Evolutionary conservation across 2,797 vertebrate species (phyloP).

Genomic region (Mus minutoides): DNA sequence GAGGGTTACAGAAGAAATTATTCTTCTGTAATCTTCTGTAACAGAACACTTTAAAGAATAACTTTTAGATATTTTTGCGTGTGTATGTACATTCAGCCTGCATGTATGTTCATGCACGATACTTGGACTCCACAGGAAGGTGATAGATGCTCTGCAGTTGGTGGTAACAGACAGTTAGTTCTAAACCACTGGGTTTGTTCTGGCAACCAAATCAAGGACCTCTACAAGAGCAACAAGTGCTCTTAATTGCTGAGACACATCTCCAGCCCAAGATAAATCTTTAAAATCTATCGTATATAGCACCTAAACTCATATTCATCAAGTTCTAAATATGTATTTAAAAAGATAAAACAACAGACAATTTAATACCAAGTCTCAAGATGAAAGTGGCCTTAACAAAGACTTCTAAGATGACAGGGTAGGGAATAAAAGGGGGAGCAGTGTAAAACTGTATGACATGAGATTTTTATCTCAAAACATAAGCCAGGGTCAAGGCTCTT

Average conservation of each 20-base stretch:
- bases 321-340: background rate
- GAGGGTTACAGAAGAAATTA: no score
- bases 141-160: background rate
- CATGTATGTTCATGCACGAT: background rate
- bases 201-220: background rate
- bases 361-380: background rate
- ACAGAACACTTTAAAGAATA: background rate
- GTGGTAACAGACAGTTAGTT: background rate
- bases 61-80: background rate
- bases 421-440: background rate
- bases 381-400: background rate
- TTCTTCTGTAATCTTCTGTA: no score
- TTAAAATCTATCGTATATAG: background rate
- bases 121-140: background rate
- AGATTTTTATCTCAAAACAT: constrained; percentile 6
- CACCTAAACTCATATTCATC: background rate
- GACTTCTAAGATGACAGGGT: background rate
- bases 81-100: background rate
- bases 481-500: background rate
- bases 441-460: background rate
- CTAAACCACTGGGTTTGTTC: background rate
- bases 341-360: background rate
- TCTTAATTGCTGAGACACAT: background rate
- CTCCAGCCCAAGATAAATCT: background rate
- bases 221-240: background rate